Base-by-base conservation (phyloP, 2,888 invertebrate species). In the Eupithecia dodoneata region DNA sequence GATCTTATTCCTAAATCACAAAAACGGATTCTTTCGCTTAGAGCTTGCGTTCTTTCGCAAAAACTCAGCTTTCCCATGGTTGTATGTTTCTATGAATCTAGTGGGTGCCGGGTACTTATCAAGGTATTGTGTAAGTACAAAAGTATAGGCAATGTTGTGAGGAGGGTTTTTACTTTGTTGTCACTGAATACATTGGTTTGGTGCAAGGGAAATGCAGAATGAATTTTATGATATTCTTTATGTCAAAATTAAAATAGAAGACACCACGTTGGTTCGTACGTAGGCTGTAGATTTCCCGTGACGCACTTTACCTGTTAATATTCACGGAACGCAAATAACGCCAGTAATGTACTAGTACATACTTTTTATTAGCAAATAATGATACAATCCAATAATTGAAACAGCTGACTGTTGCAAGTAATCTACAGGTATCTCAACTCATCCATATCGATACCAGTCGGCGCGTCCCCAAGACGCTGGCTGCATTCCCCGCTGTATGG, bases 11-110 rank as follows among this genome's bases (percentile, higher is more conserved):
- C 10, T 9, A 47, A 47, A 10, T 63, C 30, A 63, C 63, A 75
- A 71, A 71, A 75, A 75, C 18, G 42, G n/a, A 63, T 52, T 45
- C 47, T 30, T 66, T 66, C 42, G 42, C 42, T 73, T 7, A 18
- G 70, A 73, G 73, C 52, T 42, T 59, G 59, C 67, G 55, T 71
- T 45, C 41, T 12, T 18, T 4, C 6, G 76, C 75, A 80, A 81
- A 79, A 81, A 81, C 44, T 13, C 0, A 63, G 44, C 65, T 72
- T 80, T 81, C 81, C 77, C 80, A 80, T 78, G 77, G 75, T 49
- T 69, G 63, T 55, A 49, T 52, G 55, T 63, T 73, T 59, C 72
- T 77, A 69, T 73, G 70, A 76, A 73, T 49, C 13, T 18, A 69
- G 69, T 67, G 74, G 76, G 55, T 67, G 45, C 63, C 2, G 18